These are phyloP conservation scores for Umimayanthus kanabou DNA, from an alignment of 92 coral and sea anemone species.

Conservation along the genomic window DNA sequence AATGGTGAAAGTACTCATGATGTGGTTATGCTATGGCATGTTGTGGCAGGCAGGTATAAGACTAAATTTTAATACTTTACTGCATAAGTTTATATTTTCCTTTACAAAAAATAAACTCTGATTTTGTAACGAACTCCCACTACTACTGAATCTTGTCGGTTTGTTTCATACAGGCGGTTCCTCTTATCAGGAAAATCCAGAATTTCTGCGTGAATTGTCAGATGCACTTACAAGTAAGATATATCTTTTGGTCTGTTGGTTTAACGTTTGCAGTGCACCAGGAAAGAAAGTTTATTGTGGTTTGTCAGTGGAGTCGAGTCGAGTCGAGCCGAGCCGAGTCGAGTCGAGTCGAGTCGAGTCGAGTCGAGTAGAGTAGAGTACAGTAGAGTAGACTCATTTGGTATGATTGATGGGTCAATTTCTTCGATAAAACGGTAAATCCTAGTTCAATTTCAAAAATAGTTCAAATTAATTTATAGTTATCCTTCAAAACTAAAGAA, in stretches of 20 bases:
- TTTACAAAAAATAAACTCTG: background rate
- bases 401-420: background rate
- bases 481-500: no score
- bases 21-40: background rate
- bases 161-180: background rate
- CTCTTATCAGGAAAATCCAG: constrained; percentile 7
- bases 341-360: no score
- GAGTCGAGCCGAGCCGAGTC: no score
- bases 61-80: background rate
- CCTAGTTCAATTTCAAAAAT: no score
- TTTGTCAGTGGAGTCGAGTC: no score
- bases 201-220: constrained; percentile 4
- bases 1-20: background rate
- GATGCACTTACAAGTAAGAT: constrained; percentile 25
- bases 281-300: background rate
- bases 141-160: background rate
- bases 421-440: background rate
- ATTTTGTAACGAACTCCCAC: background rate
- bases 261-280: background rate
- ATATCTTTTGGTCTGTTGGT: background rate
- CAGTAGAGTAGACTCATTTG: background rate
- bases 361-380: no score
- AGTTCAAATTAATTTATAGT: no score
- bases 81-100: background rate
- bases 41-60: background rate